Percentiles rank a stretch among this genome's conserved stretches.
These are phyloP conservation scores for Drosophila tripunctata DNA, from an alignment of 2,888 invertebrate genomes.

Conservation along the genomic window DNA sequence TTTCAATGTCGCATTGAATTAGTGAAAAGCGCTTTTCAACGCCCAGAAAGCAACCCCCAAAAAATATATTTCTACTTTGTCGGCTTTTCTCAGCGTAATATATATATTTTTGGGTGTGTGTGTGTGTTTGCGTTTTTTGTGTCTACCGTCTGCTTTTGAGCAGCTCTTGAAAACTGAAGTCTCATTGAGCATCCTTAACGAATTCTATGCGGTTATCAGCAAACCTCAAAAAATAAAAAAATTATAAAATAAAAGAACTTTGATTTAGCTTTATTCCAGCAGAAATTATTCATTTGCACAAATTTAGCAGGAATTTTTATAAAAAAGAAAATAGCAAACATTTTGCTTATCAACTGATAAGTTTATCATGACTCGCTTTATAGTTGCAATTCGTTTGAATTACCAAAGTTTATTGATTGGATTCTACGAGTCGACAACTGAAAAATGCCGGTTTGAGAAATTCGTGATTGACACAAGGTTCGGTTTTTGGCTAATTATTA, in stretches of 20 bases:
- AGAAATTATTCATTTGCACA: constrained; percentile 12
- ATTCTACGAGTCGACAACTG: constrained; percentile 9
- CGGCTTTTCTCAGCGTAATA: constrained; percentile 47
- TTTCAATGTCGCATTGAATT: constrained; percentile 83
- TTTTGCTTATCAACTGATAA: constrained; percentile 40
- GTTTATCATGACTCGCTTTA: not conserved
- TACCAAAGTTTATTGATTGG: constrained; percentile 23
- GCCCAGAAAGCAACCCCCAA: constrained; percentile 72
- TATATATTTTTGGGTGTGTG: constrained; percentile 4
- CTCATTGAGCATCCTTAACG: constrained; percentile 62
- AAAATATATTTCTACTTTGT: constrained; percentile 55
- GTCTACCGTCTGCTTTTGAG: constrained; percentile 58
- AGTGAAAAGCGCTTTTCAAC: constrained; percentile 79
- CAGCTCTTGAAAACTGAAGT: constrained; percentile 64
- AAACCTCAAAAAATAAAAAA: not conserved
- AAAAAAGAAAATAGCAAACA: not conserved
- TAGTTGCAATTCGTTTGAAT: not conserved
- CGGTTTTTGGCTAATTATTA: not conserved
- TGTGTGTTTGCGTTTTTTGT: constrained; percentile 17
- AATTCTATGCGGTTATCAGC: constrained; percentile 64
- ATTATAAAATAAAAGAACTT: not conserved
- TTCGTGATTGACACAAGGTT: not conserved
- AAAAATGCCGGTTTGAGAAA: constrained; percentile 3
- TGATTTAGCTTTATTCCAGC: constrained; percentile 18
- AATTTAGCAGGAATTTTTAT: not conserved